Evolutionary conservation across 2,888 invertebrate genomes (phyloP), one percentile per base, ranked within the genome.

Genomic region (Gymnosoma rotundatum): DNA sequence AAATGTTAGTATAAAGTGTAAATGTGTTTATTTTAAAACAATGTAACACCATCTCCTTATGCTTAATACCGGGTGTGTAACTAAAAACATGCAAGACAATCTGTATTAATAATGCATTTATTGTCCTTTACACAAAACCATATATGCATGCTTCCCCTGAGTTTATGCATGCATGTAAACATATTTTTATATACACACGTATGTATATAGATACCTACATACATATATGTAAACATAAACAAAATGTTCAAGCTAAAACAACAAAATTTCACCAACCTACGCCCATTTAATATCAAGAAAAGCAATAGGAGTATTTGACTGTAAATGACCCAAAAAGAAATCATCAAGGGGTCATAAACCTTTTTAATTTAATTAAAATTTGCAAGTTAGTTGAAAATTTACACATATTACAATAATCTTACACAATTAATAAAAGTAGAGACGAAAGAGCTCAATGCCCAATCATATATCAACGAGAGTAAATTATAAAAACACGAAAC

Each of bases 291-390:
- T 64, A 76, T 56, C 48, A 48, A 18, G 52, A 63, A 64, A 38
- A 69, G 76, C 72, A 78, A 63, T 63, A 50, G 56, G 48, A 38
- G n/a, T 38, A 63, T 42, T 70, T 74, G 48, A 66, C 61, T 63
- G 50, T 16, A 69, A 60, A 67, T 83, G 79, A 83, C 83, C 83
- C 70, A 70, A 75, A 83, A 66, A 66, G 32, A 45, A 74, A 38
- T 63, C n/a, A 45, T 14, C n/a, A 32, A 58, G 7, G 56, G 81
- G 70, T 76, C 50, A 70, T 58, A 70, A 70, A 79, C 70, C 72
- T 72, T 80, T 70, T 70, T 63, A 75, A 64, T 58, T 75, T 63
- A 60, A 58, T 70, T 58, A 45, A 70, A 76, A 64, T 66, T 63
- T 76, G 64, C 70, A 75, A 1, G 14, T 56, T 12, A 18, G 21